Evolutionary conservation across 2,113 vertebrate genomes (phyloP), one percentile per base, ranked within the genome.

Genomic region (Platichthys stellatus): DNA sequence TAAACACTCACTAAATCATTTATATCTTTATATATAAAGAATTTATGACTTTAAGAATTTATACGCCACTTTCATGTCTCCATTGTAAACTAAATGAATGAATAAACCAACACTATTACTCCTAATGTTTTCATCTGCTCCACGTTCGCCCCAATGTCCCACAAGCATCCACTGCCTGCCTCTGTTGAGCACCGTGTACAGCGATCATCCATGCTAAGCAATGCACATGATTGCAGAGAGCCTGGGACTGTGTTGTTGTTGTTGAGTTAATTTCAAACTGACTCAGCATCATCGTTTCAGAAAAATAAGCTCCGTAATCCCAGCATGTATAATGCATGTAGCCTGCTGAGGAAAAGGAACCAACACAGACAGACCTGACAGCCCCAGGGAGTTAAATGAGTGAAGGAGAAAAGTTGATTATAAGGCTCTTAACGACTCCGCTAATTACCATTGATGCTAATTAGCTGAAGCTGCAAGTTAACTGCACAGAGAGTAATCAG

Each of bases 381-480:
- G 85, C 92, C 92, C 86, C 86, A 53, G 92, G 92, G 88, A 92
- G 88, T 92, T 80, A 84, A 91, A 89, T 88, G 88, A 90, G 76
- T 76, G 82, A 89, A 90, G 84, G 86, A 77, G 86, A 90, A 91
- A 93, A 93, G 89, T 93, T 92, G 92, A 93, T 94, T 92, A 92
- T 92, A 92, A 91, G 82, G 86, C 90, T 92, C 85, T 90, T 92
- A 93, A 94, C 86, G 91, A 92, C 91, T 88, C 81, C 15, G 75
- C 91, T 93, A 94, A 94, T 93, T 94, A 92, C 86, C 87, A 90
- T 76, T 80, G 86, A 88, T 90, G 89, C 90, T 92, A 92, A 94
- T 94, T 92, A 93, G 89, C 88, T 89, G 80, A 71, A 71, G 88
- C 86, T 92, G 86, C 76, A 77, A 89, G 89, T 93, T 92, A 92